Conservation (phyloP, 1,140 invertebrate species). For the Antheraea pernyi region DNA sequence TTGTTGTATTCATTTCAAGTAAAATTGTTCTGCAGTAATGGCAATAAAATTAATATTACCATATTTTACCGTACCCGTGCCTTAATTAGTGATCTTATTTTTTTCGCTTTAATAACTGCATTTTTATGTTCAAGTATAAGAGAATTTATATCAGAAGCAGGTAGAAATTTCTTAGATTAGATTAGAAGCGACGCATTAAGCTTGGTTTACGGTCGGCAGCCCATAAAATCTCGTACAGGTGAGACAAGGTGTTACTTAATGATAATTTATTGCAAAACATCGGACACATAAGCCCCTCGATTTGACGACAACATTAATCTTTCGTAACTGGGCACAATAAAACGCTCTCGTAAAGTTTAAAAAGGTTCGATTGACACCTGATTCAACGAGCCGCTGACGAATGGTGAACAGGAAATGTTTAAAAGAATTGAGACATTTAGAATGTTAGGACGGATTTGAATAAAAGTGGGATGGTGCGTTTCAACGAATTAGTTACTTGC, state of each 20-base stretch:
- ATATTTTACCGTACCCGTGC: slow-evolving; percentile 34
- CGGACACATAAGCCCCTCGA: slow-evolving; percentile 38
- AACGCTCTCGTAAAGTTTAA: slow-evolving; percentile 31
- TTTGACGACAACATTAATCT: slow-evolving; percentile 64
- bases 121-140: slow-evolving; percentile 35
- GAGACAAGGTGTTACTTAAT: slow-evolving; percentile 66
- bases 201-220: slow-evolving; percentile 42
- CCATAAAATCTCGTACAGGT: slow-evolving; percentile 52
- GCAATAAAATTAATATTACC: slow-evolving; percentile 53
- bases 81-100: slow-evolving; percentile 33
- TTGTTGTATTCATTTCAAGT: slow-evolving; percentile 44
- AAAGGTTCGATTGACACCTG: slow-evolving; percentile 38
- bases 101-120: slow-evolving; percentile 28
- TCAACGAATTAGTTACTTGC: slow-evolving; percentile 62
- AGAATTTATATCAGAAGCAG: slow-evolving; percentile 44
- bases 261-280: slow-evolving; percentile 68
- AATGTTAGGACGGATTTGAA: slow-evolving; percentile 59
- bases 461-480: slow-evolving; percentile 49
- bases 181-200: slow-evolving; percentile 49
- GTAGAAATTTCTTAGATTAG: slow-evolving; percentile 58
- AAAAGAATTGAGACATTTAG: slow-evolving; percentile 70
- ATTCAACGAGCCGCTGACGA: slow-evolving; percentile 47
- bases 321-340: slow-evolving; percentile 53
- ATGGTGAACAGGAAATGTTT: slow-evolving; percentile 63
- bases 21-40: slow-evolving; percentile 37